Conservation (phyloP, 2,888 invertebrate genomes). For the Prenolepis imparis region DNA sequence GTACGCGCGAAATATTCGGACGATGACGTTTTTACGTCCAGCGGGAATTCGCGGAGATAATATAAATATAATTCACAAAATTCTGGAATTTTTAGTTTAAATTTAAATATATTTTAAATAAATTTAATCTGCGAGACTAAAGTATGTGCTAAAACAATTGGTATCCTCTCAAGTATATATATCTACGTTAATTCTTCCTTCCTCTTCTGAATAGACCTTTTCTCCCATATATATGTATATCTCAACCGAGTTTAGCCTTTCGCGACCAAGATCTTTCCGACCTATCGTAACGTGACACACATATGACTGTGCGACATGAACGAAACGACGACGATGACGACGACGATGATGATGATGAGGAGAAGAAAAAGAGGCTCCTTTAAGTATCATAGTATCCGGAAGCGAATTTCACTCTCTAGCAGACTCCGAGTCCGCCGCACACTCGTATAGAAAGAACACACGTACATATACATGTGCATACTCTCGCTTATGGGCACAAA, state of each 20-base stretch:
- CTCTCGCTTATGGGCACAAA: conserved; percentile 54
- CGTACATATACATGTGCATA: neutral
- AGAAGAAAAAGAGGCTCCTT: neutral
- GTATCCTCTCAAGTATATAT: neutral
- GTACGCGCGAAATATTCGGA: neutral
- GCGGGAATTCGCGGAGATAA: neutral
- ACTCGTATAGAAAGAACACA: no score
- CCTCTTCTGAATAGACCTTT: neutral
- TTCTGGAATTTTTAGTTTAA: neutral
- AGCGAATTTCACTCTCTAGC: conserved; percentile 56
- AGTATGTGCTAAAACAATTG: conserved; percentile 13
- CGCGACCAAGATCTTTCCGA: conserved; percentile 61
- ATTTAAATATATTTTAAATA: no score
- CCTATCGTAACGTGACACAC: conserved; percentile 66
- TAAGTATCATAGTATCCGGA: conserved; percentile 25
- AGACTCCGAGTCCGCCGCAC: conserved; percentile 13
- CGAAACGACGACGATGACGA: conserved; percentile 45
- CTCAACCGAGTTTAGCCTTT: neutral
- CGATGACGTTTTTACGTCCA: no score
- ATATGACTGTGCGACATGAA: conserved; percentile 33
- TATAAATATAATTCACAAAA: neutral
- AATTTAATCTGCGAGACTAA: neutral
- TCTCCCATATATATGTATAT: neutral
- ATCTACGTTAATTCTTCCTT: neutral
- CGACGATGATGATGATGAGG: neutral